phyloP scores from a whole-genome alignment of 2,888 invertebrate genomes.

The Blastobasis lacticolella region DNA sequence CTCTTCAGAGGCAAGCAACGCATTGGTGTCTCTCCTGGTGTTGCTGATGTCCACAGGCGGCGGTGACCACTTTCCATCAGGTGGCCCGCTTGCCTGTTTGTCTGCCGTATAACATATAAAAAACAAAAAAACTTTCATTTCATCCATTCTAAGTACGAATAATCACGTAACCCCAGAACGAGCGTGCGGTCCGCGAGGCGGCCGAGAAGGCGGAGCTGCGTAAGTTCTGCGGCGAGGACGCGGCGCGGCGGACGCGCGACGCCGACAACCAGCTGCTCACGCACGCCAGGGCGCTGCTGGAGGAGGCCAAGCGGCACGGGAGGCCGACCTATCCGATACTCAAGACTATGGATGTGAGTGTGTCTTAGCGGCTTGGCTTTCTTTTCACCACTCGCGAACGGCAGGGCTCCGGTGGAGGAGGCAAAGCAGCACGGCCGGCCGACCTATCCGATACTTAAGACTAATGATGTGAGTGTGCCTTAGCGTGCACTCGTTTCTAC shows the following conservation, averaged over 20 bases:
- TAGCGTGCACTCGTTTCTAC: background rate
- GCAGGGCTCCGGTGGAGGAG: too few relatives aligned
- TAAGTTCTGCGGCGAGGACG: slow-evolving; percentile 55
- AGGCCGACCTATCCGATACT: slow-evolving; percentile 58
- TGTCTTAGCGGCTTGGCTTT: background rate
- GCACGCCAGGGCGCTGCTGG: slow-evolving; percentile 60
- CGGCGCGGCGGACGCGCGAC: slow-evolving; percentile 42
- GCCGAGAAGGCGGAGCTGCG: slow-evolving; percentile 39
- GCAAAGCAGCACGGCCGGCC: slow-evolving; percentile 1
- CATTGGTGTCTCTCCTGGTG: too few relatives aligned
- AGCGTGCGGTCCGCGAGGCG: slow-evolving; percentile 46
- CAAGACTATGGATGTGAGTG: slow-evolving; percentile 51
- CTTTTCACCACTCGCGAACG: too few relatives aligned
- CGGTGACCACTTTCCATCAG: too few relatives aligned
- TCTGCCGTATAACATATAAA: too few relatives aligned
- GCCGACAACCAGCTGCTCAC: slow-evolving; percentile 68
- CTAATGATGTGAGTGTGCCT: background rate
- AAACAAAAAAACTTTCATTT: too few relatives aligned
- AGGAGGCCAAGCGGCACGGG: slow-evolving; percentile 48
- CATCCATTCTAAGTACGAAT: background rate
- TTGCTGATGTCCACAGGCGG: too few relatives aligned
- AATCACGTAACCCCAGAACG: slow-evolving; percentile 30
- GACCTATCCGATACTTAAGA: slow-evolving; percentile 1
- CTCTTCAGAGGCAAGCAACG: too few relatives aligned
- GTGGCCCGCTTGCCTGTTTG: too few relatives aligned